Percentiles rank a stretch among this genome's conserved stretches.
Conservation (phyloP, 1,140 invertebrate genomes). For the Triops cancriformis region DNA sequence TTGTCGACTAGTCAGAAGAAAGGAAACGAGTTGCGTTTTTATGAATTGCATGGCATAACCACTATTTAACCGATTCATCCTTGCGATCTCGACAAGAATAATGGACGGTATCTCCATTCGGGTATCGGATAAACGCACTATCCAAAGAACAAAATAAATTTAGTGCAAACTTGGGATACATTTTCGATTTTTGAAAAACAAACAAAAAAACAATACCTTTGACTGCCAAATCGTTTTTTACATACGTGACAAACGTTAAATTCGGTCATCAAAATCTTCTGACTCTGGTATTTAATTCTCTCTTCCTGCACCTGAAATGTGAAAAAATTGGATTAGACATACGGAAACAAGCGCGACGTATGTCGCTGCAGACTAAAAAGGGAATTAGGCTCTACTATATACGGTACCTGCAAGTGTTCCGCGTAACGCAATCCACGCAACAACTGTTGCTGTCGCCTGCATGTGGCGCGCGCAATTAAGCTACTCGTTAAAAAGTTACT, state of each 20-base stretch:
- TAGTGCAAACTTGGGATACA: background rate
- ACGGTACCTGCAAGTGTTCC: slow-evolving; percentile 59
- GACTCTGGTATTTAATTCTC: slow-evolving; percentile 66
- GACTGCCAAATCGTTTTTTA: slow-evolving; percentile 81
- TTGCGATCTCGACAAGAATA: slow-evolving; percentile 58
- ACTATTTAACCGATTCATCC: background rate
- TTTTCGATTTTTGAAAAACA: background rate
- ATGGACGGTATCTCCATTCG: slow-evolving; percentile 85
- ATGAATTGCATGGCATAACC: slow-evolving; percentile 19
- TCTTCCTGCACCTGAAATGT: slow-evolving; percentile 59
- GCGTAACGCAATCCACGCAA: slow-evolving; percentile 72
- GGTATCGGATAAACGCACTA: slow-evolving; percentile 83
- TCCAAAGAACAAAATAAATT: slow-evolving; percentile 38
- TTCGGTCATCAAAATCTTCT: slow-evolving; percentile 72
- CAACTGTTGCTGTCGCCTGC: slow-evolving; percentile 61
- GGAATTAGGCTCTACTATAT: too few relatives aligned
- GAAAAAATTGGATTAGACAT: slow-evolving; percentile 29
- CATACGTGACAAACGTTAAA: slow-evolving; percentile 81
- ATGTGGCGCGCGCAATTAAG: slow-evolving; percentile 60
- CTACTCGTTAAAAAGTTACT: slow-evolving; percentile 68
- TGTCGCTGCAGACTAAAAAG: background rate
- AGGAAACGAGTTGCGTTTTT: slow-evolving; percentile 2
- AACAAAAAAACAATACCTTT: slow-evolving; percentile 50
- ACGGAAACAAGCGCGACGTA: background rate
- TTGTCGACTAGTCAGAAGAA: background rate